phyloP scores from a whole-genome alignment of 2,888 invertebrate genomes.

The Drosophila kuntzei region DNA sequence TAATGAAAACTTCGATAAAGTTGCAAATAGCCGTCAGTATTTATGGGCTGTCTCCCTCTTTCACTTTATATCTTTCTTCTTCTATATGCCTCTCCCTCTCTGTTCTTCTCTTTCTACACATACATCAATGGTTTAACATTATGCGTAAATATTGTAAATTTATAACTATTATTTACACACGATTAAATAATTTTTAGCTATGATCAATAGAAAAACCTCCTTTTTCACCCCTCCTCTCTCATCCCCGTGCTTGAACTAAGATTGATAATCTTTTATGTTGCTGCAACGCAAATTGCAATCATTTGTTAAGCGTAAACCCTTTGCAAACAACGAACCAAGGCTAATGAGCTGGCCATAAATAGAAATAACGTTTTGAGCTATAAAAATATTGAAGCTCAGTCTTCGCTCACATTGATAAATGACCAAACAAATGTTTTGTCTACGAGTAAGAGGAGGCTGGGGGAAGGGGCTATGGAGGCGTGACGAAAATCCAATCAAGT shows the following conservation, averaged over 20 bases:
- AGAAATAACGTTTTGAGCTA: constrained; percentile 29
- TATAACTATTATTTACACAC: constrained; percentile 79
- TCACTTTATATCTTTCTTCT: too few species aligned
- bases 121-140: constrained; percentile 39
- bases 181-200: constrained; percentile 77
- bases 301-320: constrained; percentile 75
- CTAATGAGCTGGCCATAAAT: constrained; percentile 70
- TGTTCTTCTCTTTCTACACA: constrained; percentile 3
- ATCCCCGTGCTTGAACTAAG: constrained; percentile 3
- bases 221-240: too few species aligned
- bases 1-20: constrained; percentile 60
- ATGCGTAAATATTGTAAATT: constrained; percentile 46
- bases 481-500: constrained; percentile 83
- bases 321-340: constrained; percentile 53
- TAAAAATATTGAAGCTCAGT: constrained; percentile 50
- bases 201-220: constrained; percentile 25
- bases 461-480: constrained; percentile 48
- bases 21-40: constrained; percentile 11
- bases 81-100: too few species aligned
- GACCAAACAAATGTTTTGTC: constrained; percentile 42
- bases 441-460: background rate
- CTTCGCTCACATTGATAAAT: constrained; percentile 60
- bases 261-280: constrained; percentile 21
- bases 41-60: background rate
- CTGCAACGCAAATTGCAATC: constrained; percentile 64